Evolutionary conservation across 1,140 invertebrate genomes (phyloP), one percentile per base, ranked within the genome.

Genomic region (Cardiocondyla obscurior): DNA sequence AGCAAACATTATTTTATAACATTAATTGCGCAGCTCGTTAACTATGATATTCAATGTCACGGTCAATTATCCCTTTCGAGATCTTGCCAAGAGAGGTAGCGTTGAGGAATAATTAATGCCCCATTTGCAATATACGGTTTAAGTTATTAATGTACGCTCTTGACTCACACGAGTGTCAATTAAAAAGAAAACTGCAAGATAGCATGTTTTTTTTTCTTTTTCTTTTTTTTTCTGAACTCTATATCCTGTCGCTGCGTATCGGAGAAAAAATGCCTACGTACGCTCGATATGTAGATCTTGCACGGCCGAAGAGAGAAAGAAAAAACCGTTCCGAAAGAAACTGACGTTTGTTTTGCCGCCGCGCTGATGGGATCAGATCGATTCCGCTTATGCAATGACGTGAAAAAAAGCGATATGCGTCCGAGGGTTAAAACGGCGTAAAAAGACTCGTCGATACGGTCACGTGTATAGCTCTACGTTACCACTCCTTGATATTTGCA

Each of bases 401-500:
- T 55, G 74, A 64, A 79, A 79, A 70, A 79, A 79, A 79, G 62
- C 60, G 74, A 79, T 79, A 67, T 67, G 74, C 74, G 65, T 67
- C 46, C 46, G 33, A 79, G 74, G 46, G 74, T 79, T 79, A 79
- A 67, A 79, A 65, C 46, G 33, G 46, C 74, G 46, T 77, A 77
- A 77, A 77, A 77, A 77, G 60, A 77, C 46, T 77, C 74, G 46
- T 69, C 74, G 62, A 79, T 79, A 69, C 42, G 12, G 74, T 67
- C 49, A 53, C 49, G 74, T 67, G 46, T 79, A 79, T 69, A 69
- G 62, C 62, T 79, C 46, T 79, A 30, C 33, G 60, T 79, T 79
- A 79, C 51, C 53, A 53, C 65, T 72, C 64, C 39, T 82, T 77
- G 70, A 72, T 88, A 87, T 88, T 87, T 86, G 81, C 85, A 67